Conservation (phyloP, 2,113 vertebrate species). For the Ameiurus melas region DNA sequence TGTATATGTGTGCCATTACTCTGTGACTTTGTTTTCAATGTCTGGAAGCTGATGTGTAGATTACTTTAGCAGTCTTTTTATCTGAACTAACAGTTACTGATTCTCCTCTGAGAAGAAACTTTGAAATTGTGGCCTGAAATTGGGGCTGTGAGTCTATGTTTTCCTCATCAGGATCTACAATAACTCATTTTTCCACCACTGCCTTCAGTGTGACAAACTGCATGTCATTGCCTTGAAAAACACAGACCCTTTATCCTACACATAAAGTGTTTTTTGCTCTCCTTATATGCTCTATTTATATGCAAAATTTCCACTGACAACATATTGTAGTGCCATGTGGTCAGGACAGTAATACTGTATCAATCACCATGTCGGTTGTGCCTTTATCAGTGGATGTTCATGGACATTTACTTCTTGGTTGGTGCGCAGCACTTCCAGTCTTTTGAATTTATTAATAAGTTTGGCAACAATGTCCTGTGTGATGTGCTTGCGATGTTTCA, state of each 20-base stretch:
- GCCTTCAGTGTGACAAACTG: not conserved
- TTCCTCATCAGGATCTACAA: not conserved
- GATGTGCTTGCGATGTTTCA: too few species aligned
- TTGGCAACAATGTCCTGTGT: too few species aligned
- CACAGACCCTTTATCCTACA: not conserved
- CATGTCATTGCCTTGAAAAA: not conserved
- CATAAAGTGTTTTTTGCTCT: not conserved
- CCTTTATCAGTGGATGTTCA: too few species aligned
- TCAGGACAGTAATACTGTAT: not conserved
- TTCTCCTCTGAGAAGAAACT: not conserved
- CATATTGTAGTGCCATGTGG: not conserved
- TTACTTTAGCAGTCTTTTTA: slow-evolving; percentile 16
- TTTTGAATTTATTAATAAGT: too few species aligned
- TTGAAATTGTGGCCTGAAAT: not conserved
- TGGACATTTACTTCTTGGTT: too few species aligned
- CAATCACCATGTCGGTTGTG: too few species aligned
- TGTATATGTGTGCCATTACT: not conserved
- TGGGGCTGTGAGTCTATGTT: not conserved
- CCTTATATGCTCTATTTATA: not conserved
- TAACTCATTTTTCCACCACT: slow-evolving; percentile 7
- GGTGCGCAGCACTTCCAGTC: too few species aligned
- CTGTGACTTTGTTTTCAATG: not conserved
- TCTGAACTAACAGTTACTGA: not conserved
- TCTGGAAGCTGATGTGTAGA: not conserved
- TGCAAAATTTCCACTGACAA: not conserved